Conservation (phyloP, 2,888 invertebrate species). For the Eucriotettix oculatus region DNA sequence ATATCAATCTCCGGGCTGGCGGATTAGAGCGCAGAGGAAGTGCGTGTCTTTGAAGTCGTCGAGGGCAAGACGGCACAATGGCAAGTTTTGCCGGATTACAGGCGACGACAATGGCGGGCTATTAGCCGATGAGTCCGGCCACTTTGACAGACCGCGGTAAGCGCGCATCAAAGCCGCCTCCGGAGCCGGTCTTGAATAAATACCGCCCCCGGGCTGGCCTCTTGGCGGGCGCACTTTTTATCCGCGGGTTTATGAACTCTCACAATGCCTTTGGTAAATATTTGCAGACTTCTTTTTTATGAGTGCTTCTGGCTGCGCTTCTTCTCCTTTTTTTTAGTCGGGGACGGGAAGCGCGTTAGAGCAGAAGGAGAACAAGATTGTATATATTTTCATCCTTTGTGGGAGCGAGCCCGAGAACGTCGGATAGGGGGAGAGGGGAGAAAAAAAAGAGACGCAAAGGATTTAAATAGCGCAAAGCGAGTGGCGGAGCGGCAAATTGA, state of each 20-base stretch:
- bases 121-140: neutral
- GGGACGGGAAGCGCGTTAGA: neutral
- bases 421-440: no score
- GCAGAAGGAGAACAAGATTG: neutral
- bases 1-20: no score
- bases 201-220: neutral
- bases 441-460: slow-evolving; percentile 1
- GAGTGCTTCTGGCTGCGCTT: neutral
- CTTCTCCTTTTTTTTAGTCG: neutral
- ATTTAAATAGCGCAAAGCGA: slow-evolving; percentile 5
- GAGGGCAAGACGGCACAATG: no score
- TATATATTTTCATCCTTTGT: neutral
- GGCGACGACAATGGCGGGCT: neutral
- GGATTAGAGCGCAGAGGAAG: no score
- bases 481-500: neutral
- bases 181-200: neutral
- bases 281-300: slow-evolving; percentile 10
- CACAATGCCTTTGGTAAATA: slow-evolving; percentile 12
- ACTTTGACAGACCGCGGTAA: no score
- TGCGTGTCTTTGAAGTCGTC: no score
- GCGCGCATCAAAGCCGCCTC: neutral
- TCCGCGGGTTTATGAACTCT: slow-evolving; percentile 12
- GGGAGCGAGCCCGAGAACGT: neutral
- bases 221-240: slow-evolving; percentile 3
- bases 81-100: no score